Conservation (phyloP, 2,888 invertebrate genomes). For the Hyposoter didymator region DNA sequence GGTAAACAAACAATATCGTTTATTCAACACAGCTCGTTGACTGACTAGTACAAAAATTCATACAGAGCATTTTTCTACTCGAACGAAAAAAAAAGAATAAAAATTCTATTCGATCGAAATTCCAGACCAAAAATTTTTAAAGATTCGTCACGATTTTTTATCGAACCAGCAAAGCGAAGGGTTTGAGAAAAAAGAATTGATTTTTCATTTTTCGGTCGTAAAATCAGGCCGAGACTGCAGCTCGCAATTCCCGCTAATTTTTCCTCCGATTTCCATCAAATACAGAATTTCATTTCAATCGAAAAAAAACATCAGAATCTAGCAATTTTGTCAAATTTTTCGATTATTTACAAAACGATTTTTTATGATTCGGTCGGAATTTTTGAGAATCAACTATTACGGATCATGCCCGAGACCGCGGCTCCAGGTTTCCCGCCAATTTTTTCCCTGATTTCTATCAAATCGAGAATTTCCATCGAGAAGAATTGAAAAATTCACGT, state of each 20-base stretch:
- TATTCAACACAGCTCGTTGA: constrained; percentile 31
- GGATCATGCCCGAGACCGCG: no score
- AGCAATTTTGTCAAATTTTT: no score
- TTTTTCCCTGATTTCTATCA: background rate
- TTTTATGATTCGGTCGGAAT: no score
- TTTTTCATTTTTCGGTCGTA: background rate
- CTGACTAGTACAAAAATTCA: constrained; percentile 24
- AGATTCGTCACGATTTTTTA: background rate
- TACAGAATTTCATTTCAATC: background rate
- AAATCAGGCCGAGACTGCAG: no score
- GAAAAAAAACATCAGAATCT: no score
- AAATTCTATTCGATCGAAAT: background rate
- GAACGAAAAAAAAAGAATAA: background rate
- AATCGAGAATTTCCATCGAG: constrained; percentile 1
- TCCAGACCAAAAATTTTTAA: background rate
- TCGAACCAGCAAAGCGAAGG: no score
- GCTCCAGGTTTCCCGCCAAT: background rate
- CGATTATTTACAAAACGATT: no score
- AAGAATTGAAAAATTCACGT: background rate
- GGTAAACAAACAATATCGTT: constrained; percentile 85
- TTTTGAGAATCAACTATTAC: no score
- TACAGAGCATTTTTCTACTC: background rate
- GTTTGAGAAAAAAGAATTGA: background rate
- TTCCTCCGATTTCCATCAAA: background rate
- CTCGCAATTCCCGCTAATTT: background rate